Evolutionary conservation across 2,888 invertebrate genomes (phyloP).

Genomic region (Bellardia pandia): DNA sequence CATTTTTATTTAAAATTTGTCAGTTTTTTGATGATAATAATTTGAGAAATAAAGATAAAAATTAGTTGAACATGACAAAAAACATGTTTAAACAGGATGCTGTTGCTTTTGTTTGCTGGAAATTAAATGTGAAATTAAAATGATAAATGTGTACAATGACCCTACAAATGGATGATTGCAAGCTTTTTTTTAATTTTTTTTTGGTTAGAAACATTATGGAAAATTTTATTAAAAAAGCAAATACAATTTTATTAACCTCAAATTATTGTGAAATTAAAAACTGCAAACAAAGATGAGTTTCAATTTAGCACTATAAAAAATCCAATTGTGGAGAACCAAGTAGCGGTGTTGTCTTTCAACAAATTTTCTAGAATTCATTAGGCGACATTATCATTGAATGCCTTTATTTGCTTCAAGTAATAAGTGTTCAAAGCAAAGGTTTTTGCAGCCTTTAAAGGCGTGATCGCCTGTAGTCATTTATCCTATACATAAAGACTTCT

Average conservation of each 20-base stretch:
- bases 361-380: no score
- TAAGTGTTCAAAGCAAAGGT: no score
- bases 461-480: no score
- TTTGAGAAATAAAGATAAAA: conserved; percentile 37
- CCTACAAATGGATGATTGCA: conserved; percentile 26
- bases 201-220: conserved; percentile 5
- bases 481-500: no score
- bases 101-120: conserved; percentile 20
- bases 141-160: conserved; percentile 69
- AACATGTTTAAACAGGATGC: conserved; percentile 62
- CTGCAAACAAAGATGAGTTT: neutral
- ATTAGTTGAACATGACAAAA: conserved; percentile 53
- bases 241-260: conserved; percentile 63
- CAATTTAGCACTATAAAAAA: neutral
- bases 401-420: no score
- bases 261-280: conserved; percentile 53
- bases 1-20: conserved; percentile 59
- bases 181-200: neutral
- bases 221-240: conserved; percentile 7
- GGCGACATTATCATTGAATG: no score
- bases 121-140: conserved; percentile 8
- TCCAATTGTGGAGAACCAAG: neutral
- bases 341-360: no score
- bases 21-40: conserved; percentile 36
- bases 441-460: no score